These are phyloP conservation scores for Spermophilus dauricus DNA, from an alignment of 2,113 vertebrate genomes.

Conservation along the genomic window DNA sequence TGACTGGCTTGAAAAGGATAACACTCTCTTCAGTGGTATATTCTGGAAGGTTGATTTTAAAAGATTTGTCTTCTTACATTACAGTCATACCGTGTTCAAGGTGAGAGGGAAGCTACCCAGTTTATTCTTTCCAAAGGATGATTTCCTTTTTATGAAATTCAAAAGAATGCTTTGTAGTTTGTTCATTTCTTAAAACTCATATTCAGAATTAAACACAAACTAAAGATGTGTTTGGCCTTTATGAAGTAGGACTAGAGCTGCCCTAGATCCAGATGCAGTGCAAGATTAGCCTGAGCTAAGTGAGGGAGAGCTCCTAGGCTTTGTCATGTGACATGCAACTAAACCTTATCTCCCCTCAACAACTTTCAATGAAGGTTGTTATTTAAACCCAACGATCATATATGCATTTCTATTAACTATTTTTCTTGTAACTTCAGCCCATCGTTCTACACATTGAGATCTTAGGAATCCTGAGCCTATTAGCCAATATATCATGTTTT, in stretches of 20 bases:
- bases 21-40: not conserved
- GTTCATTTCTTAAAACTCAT: constrained; percentile 10
- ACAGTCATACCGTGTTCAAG: not conserved
- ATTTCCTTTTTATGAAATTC: not conserved
- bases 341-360: not conserved
- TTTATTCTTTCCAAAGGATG: not conserved
- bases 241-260: not conserved
- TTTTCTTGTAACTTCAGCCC: not conserved
- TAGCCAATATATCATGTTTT: not conserved
- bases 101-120: not conserved
- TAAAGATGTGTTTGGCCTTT: not conserved
- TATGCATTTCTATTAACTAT: not conserved
- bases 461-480: not conserved
- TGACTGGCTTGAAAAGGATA: not conserved
- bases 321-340: not conserved
- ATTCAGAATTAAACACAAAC: not conserved
- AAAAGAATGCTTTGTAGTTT: not conserved
- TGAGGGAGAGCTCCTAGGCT: not conserved
- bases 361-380: not conserved
- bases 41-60: not conserved
- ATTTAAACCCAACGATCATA: not conserved
- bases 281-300: not conserved
- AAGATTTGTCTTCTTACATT: not conserved
- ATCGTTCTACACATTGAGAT: not conserved
- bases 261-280: not conserved